Conservation (phyloP, 2,888 invertebrate species). For the Parnassius smintheus region DNA sequence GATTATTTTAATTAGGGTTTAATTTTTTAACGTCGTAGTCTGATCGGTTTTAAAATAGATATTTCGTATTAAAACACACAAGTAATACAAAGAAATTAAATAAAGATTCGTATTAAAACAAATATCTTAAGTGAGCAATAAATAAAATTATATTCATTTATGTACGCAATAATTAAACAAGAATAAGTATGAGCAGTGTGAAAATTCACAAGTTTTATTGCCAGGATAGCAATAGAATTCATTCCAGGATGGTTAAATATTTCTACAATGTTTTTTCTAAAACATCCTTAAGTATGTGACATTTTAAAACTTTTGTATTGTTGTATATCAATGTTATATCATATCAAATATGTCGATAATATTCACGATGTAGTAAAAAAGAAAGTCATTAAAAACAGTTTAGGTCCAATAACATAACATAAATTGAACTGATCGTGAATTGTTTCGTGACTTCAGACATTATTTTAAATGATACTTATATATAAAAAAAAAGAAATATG, state of each 20-base stretch:
- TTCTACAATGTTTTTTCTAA: too few relatives aligned
- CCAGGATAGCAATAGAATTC: too few relatives aligned
- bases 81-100: too few relatives aligned
- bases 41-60: not conserved
- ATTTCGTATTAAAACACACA: too few relatives aligned
- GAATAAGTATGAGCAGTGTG: too few relatives aligned
- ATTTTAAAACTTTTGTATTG: not conserved
- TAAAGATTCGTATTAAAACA: too few relatives aligned
- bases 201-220: too few relatives aligned
- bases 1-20: constrained; percentile 5
- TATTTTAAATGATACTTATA: not conserved
- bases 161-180: not conserved
- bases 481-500: too few relatives aligned
- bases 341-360: not conserved
- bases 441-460: constrained; percentile 8
- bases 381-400: constrained; percentile 8
- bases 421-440: not conserved
- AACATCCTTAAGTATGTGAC: not conserved
- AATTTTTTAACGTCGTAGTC: not conserved
- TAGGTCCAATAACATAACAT: constrained; percentile 2
- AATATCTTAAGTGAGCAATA: too few relatives aligned
- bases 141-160: not conserved
- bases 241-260: too few relatives aligned
- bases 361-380: constrained; percentile 15
- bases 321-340: not conserved